Base-by-base conservation (phyloP, 30 jellyfish, hydroid and myxozoan genomes). In the Aurelia sp. region DNA sequence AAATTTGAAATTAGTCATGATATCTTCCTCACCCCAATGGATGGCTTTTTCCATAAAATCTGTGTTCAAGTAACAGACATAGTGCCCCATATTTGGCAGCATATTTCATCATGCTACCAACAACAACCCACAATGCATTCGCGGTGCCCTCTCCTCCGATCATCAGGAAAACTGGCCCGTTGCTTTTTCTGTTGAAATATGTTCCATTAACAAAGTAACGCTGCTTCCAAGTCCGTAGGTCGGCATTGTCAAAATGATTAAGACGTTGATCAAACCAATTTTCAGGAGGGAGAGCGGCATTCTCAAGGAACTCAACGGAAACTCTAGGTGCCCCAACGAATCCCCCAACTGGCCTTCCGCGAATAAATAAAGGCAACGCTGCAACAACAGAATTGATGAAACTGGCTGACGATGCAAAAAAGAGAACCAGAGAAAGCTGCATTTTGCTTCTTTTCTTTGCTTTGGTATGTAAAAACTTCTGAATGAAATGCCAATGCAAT, bases 61-160 rank as follows among this genome's bases (percentile, higher is more conserved):
- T 73, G 70, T 93, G 98, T 71, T 93, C 98, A 71, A 93, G 77
- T 4, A 89, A 75, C 61, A 93, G 66, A 53, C 96, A 85, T 19
- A 93, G 79, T 15, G 98, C 98, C 10, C 97, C 97, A 72, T 82
- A 79, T 64, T 93, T 76, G 71, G 63, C 83, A 19, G 98, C 98
- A 73, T 88, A 71, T 70, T 83, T 70, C 89, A 93, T 86, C 97
- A 88, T 82, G 27, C 96, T 74, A 13, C 98, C 98, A 52, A 87
- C 93, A 17, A 77, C 84, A 22, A 87, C 91, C 98, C 98, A 93
- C 11, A 78, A 40, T 13, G 98, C 80, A 51, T 85, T 88, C 6
- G 95, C 96, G 13, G 91, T 71, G 37, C 98, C 98, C 84, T 93
- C 98, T 11, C 98, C 98, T 48, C 98, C 98, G 52, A 93, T 93